These are phyloP conservation scores for Holothuria glaberrima DNA, from an alignment of 35 echinoderm and acorn worm species.

Conservation along the genomic window DNA sequence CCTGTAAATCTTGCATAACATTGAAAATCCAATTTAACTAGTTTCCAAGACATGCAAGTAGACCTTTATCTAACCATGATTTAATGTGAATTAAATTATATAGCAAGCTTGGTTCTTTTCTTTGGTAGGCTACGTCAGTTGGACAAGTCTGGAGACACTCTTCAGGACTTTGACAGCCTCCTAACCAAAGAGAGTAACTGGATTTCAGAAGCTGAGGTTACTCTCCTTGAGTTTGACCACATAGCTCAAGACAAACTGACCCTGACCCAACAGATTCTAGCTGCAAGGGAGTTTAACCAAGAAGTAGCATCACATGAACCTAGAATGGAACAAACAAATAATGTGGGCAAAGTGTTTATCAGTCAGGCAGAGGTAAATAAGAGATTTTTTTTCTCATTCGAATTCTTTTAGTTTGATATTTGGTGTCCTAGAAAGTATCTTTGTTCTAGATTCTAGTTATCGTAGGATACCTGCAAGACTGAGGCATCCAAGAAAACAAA, in stretches of 20 bases:
- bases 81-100: not conserved
- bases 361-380: slow-evolving; percentile 73
- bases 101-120: not conserved
- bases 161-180: slow-evolving; percentile 68
- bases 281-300: slow-evolving; percentile 82
- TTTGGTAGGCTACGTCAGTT: slow-evolving; percentile 73
- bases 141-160: slow-evolving; percentile 70
- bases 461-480: too few relatives aligned
- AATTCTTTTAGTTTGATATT: too few relatives aligned
- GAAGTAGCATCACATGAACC: slow-evolving; percentile 77
- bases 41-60: not conserved
- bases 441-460: too few relatives aligned
- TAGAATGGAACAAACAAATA: slow-evolving; percentile 51
- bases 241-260: slow-evolving; percentile 68
- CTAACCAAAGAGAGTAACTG: slow-evolving; percentile 89
- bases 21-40: not conserved
- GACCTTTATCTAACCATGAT: too few relatives aligned
- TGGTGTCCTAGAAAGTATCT: too few relatives aligned
- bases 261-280: slow-evolving; percentile 73
- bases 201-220: slow-evolving; percentile 87
- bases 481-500: too few relatives aligned
- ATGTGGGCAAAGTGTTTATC: slow-evolving; percentile 68
- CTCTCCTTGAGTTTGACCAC: slow-evolving; percentile 83
- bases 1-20: not conserved
- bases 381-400: too few relatives aligned